phyloP scores from a whole-genome alignment of 1,140 invertebrate genomes.

The Trypoxylus dichotomus region DNA sequence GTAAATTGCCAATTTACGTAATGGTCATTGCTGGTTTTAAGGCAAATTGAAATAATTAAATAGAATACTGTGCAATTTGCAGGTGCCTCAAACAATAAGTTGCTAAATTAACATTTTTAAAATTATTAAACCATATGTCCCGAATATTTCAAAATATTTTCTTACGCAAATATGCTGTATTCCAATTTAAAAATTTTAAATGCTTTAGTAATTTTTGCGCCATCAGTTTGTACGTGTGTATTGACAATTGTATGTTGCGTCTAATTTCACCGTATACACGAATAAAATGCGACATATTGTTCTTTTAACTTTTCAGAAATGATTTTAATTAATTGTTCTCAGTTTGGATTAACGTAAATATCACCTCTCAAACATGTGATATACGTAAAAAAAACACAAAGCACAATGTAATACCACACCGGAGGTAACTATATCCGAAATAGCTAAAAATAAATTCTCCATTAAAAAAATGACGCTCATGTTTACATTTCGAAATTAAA shows the following conservation, averaged over 20 bases:
- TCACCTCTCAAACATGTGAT: background rate
- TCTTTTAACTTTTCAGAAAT: conserved; percentile 5
- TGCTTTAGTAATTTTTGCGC: background rate
- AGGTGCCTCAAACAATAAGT: too few species aligned
- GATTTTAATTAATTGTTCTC: background rate
- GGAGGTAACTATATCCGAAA: background rate
- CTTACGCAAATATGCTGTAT: too few species aligned
- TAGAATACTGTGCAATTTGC: too few species aligned
- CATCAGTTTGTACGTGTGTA: background rate
- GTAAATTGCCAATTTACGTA: too few species aligned
- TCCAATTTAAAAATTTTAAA: background rate
- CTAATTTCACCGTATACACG: background rate
- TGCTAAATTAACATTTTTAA: too few species aligned
- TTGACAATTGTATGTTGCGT: background rate
- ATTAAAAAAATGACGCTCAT: conserved; percentile 8
- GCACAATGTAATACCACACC: background rate
- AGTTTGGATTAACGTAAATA: background rate
- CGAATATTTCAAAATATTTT: too few species aligned
- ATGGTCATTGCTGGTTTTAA: too few species aligned
- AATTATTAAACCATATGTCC: too few species aligned
- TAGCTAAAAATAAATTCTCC: background rate
- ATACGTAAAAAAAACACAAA: background rate
- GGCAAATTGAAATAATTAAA: too few species aligned
- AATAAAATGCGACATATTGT: conserved; percentile 18
- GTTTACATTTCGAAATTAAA: conserved; percentile 22